phyloP scores from a whole-genome alignment of 2,888 invertebrate species.

The Acanthoscelides obtectus region DNA sequence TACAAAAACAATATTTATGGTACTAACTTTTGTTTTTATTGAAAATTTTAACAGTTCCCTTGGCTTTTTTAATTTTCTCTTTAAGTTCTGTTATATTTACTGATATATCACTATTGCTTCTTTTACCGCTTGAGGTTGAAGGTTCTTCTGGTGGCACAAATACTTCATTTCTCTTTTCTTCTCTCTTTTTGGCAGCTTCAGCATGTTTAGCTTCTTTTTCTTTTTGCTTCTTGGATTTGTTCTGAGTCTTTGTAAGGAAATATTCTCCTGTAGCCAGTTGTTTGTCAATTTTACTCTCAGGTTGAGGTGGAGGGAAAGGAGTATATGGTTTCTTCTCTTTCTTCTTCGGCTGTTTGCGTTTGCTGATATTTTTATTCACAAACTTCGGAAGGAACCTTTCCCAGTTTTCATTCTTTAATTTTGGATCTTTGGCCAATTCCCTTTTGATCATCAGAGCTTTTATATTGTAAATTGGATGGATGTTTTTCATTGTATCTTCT shows the following conservation, averaged over 20 bases:
- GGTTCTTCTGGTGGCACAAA: constrained; percentile 82
- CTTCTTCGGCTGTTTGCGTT: constrained; percentile 85
- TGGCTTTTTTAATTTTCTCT: constrained; percentile 68
- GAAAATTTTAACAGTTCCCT: constrained; percentile 48
- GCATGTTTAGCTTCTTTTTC: constrained; percentile 75
- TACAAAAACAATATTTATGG: not conserved
- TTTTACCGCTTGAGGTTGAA: constrained; percentile 29
- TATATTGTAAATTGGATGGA: constrained; percentile 98
- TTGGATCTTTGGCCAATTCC: constrained; percentile 90
- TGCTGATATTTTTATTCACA: constrained; percentile 78
- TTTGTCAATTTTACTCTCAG: constrained; percentile 90
- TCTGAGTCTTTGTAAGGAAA: constrained; percentile 86
- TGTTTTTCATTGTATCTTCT: constrained; percentile 96
- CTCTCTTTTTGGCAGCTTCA: constrained; percentile 65
- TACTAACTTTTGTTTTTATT: constrained; percentile 18
- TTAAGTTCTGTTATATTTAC: constrained; percentile 70
- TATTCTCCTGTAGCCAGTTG: constrained; percentile 94
- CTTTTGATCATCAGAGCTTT: constrained; percentile 96
- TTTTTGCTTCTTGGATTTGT: constrained; percentile 63
- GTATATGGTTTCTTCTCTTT: constrained; percentile 91
- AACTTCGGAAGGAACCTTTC: constrained; percentile 94
- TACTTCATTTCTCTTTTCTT: constrained; percentile 73
- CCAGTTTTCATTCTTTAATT: constrained; percentile 91
- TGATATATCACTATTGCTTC: constrained; percentile 38
- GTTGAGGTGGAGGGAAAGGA: constrained; percentile 94